Conservation (phyloP, 2,113 vertebrate species). For the Acrocephalus arundinaceus region DNA sequence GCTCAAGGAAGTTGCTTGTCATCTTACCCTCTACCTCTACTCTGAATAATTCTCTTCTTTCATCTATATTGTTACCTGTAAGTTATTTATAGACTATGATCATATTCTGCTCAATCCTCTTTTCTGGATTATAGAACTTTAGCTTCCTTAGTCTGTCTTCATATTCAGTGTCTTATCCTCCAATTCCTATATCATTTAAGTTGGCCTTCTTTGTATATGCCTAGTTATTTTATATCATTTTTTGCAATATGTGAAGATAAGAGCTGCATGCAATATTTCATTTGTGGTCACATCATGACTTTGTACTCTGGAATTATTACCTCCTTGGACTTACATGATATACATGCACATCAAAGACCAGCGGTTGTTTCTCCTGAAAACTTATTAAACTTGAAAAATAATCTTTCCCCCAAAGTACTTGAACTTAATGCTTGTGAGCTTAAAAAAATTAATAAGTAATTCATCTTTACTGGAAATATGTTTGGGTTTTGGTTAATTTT, state of each 20-base stretch:
- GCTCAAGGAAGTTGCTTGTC: slow-evolving; percentile 13
- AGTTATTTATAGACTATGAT: slow-evolving; percentile 44
- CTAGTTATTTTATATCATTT: not conserved
- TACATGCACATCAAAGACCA: not conserved
- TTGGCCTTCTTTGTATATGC: not conserved
- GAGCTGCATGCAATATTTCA: not conserved
- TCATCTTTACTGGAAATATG: not conserved
- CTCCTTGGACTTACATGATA: not conserved
- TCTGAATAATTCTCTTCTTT: slow-evolving; percentile 41
- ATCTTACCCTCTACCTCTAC: not conserved
- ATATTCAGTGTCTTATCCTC: not conserved
- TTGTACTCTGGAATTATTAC: not conserved
- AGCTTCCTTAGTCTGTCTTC: slow-evolving; percentile 27
- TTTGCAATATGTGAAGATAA: not conserved
- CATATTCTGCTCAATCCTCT: slow-evolving; percentile 36
- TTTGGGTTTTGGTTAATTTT: not conserved
- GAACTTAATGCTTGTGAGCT: not conserved
- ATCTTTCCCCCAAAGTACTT: not conserved
- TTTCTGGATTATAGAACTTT: slow-evolving; percentile 47
- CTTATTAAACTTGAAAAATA: not conserved
- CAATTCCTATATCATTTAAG: not conserved
- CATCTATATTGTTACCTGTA: slow-evolving; percentile 46
- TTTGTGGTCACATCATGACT: not conserved
- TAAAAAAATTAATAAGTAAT: not conserved
- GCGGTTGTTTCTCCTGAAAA: not conserved